These are phyloP conservation scores for Agrotis exclamationis DNA, from an alignment of 2,888 invertebrate genomes.

Conservation along the genomic window DNA sequence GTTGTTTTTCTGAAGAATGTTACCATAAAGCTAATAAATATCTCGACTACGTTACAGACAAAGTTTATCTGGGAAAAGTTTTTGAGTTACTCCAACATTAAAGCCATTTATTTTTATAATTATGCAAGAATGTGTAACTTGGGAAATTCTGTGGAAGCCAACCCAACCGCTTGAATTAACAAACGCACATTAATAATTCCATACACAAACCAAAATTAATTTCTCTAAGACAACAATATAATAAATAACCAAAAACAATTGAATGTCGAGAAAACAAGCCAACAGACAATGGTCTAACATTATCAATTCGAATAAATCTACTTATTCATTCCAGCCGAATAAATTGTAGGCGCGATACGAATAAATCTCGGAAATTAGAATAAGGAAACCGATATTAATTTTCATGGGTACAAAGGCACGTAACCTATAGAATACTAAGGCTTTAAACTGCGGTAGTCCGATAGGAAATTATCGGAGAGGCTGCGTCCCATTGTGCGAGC, in stretches of 20 bases:
- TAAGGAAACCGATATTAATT: slow-evolving; percentile 79
- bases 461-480: slow-evolving; percentile 76
- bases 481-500: slow-evolving; percentile 73
- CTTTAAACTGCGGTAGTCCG: slow-evolving; percentile 76
- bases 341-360: slow-evolving; percentile 66
- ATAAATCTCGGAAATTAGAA: slow-evolving; percentile 74
- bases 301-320: slow-evolving; percentile 64
- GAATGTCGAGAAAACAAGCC: slow-evolving; percentile 52
- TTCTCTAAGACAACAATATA: slow-evolving; percentile 38
- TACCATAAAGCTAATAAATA: slow-evolving; percentile 32
- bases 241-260: slow-evolving; percentile 63
- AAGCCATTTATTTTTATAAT: slow-evolving; percentile 37
- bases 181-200: slow-evolving; percentile 35
- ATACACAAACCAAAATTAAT: slow-evolving; percentile 49
- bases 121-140: slow-evolving; percentile 42
- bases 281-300: slow-evolving; percentile 56
- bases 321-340: slow-evolving; percentile 61
- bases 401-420: slow-evolving; percentile 76
- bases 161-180: slow-evolving; percentile 13
- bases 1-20: slow-evolving; percentile 25
- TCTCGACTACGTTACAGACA: slow-evolving; percentile 8
- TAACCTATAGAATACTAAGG: slow-evolving; percentile 74
- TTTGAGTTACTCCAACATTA: slow-evolving; percentile 38
- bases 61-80: slow-evolving; percentile 47
- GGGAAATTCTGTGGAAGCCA: slow-evolving; percentile 20